These are phyloP conservation scores for Drusus annulatus DNA, from an alignment of 1,140 invertebrate species.

Conservation along the genomic window DNA sequence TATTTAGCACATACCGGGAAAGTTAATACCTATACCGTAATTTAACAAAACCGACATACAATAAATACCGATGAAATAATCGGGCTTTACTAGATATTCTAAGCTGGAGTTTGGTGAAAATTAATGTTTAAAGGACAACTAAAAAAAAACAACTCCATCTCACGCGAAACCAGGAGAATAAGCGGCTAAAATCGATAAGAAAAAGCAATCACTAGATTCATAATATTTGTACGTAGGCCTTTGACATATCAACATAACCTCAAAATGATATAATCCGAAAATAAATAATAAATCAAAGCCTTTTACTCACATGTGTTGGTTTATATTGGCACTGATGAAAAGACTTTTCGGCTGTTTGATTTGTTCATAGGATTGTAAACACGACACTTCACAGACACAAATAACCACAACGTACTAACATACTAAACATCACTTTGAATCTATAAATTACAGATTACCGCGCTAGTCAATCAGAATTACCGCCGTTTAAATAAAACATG, in stretches of 20 bases:
- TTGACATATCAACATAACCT: constrained; percentile 4
- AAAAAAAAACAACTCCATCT: no score
- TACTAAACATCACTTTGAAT: constrained; percentile 1
- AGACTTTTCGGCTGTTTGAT: background rate
- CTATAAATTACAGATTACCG: background rate
- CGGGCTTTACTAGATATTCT: no score
- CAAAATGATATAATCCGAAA: background rate
- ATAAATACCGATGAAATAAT: no score
- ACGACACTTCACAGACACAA: background rate
- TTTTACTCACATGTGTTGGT: no score
- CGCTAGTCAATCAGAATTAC: background rate
- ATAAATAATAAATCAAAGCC: background rate
- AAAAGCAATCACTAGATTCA: background rate
- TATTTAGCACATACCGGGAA: no score
- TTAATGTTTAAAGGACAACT: no score
- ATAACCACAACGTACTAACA: constrained; percentile 6
- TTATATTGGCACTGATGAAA: background rate
- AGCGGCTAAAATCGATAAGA: background rate
- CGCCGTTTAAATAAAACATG: background rate
- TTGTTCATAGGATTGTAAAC: background rate
- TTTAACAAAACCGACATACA: no score
- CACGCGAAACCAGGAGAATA: no score
- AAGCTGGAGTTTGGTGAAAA: no score
- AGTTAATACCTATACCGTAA: no score
- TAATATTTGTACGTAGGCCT: background rate